Evolutionary conservation across 2,888 invertebrate species (phyloP), one percentile per base, ranked within the genome.

Genomic region (Ephialtes manifestator): DNA sequence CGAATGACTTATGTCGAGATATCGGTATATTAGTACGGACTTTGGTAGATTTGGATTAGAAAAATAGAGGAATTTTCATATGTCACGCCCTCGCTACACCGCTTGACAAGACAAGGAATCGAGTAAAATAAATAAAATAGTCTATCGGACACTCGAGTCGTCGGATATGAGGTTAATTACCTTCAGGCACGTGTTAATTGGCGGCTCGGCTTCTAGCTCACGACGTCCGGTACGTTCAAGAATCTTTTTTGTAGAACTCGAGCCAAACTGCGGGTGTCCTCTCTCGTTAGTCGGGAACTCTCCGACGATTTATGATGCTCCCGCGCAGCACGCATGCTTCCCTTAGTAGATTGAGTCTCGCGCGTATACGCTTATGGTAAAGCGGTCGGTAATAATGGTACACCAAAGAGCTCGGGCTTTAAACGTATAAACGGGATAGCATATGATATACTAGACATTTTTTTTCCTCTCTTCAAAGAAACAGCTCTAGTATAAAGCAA

Each of bases 121-220:
- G 60, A 35, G 35, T 31, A 15, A 35, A 63, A 63, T 35, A 35
- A 63, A 63, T n/a, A 18, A n/a, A 63, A 63, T 31, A 63, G n/a
- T 28, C 60, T 13, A 31, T 63, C 60, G 60, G 35, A 18, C 35
- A 8, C 15, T n/a, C n/a, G 28, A 55, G n/a, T 35, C 70, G 24
- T 8, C 51, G 70, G 60, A 70, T 70, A 58, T 48, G 60, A 60
- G 78, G 78, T 78, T 70, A 78, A 78, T 78, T 78, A 78, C 70
- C 46, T 60, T 46, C 78, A 60, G 60, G 60, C 78, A 78, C 78
- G 78, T 70, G 78, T 78, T 78, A 70, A 78, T 78, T 78, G 60
- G 68, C 60, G 78, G 48, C 78, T 51, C 48, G 60, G 55, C 28
- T 53, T 70, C 70, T 60, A 60, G 70, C 78, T 63, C 72, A 58